Base-by-base conservation (phyloP, 1,140 invertebrate species). In the Lanistes nyassanus region DNA sequence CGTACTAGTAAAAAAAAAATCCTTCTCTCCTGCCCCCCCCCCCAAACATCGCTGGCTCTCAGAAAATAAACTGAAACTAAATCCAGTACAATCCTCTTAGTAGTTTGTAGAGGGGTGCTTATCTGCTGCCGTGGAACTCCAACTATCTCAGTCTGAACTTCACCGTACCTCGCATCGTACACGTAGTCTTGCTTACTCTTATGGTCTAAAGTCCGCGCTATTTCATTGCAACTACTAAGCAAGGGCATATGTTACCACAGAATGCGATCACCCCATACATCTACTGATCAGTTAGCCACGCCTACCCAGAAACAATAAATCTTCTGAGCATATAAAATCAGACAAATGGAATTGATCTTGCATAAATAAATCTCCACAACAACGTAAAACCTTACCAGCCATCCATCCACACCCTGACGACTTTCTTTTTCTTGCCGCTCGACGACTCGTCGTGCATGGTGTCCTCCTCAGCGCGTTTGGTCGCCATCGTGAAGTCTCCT, bases 401-500 rank as follows among this genome's bases (percentile, higher is more conserved):
- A 75, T 85, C 84, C 66, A 84, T 80, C 82, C 82, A 85, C 55
- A 85, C 84, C 79, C 78, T 55, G n/a, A 81, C 65, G 73, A 82
- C 74, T 66, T 84, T 84, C 62, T 78, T 76, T 62, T 80, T 85
- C 76, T 83, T 85, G 21, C 53, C 64, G 4, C 39, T 58, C 37
- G 73, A 74, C 75, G 58, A 64, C 26, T 83, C 80, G 9, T 5
- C 75, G 31, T 67, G 37, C 3, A 53, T 0, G 13, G 37, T 19
- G 51, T 34, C 42, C 26, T 58, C 58, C 58, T 69, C 62, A 64
- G 47, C 26, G 58, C 78, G 51, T 75, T 81, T 78, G 13, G 75
- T 71, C 76, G 78, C 74, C 78, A 81, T 81, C 19, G 47, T 67
- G 74, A 55, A 51, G 26, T 51, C n/a, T 13, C 13, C 39, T 26